A percentile compares a stretch with the other conserved stretches of the same genome.
These are phyloP conservation scores for Halocynthia roretzi DNA, from an alignment of 23 tunicate species.

Conservation along the genomic window DNA sequence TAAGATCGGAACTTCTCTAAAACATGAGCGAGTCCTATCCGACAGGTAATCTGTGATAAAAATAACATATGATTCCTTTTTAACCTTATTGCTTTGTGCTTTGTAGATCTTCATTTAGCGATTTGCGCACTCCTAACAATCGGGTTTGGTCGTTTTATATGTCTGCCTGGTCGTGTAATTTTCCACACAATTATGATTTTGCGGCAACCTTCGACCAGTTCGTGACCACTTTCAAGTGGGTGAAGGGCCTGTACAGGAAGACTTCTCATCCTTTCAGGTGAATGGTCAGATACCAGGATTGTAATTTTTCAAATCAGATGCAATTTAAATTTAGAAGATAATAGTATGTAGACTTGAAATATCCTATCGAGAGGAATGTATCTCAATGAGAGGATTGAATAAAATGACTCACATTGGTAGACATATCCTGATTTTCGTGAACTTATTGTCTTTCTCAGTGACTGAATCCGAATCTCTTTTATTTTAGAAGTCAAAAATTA, in stretches of 20 bases:
- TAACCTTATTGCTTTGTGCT: neutral
- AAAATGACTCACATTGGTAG: too few relatives aligned
- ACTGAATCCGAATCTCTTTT: neutral
- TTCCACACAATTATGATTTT: conserved; percentile 86
- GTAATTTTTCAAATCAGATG: neutral
- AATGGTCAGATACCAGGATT: neutral
- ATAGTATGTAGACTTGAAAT: too few relatives aligned
- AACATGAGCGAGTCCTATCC: conserved; percentile 27
- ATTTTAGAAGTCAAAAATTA: conserved; percentile 55
- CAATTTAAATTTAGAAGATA: too few relatives aligned
- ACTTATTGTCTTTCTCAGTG: too few relatives aligned
- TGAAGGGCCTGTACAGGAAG: conserved; percentile 72
- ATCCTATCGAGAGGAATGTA: too few relatives aligned
- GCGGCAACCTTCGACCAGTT: conserved; percentile 66
- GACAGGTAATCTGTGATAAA: conserved; percentile 43
- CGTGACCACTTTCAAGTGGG: conserved; percentile 84
- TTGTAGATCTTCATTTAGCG: conserved; percentile 42
- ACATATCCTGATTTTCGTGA: too few relatives aligned
- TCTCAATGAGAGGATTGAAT: too few relatives aligned
- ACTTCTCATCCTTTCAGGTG: conserved; percentile 91
- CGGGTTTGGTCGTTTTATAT: conserved; percentile 59
- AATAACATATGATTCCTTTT: neutral
- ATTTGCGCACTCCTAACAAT: conserved; percentile 41
- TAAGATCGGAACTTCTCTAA: conserved; percentile 22
- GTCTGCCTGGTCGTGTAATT: conserved; percentile 26